Base-by-base conservation (phyloP, 1,140 invertebrate genomes). In the Hyphantria cunea region DNA sequence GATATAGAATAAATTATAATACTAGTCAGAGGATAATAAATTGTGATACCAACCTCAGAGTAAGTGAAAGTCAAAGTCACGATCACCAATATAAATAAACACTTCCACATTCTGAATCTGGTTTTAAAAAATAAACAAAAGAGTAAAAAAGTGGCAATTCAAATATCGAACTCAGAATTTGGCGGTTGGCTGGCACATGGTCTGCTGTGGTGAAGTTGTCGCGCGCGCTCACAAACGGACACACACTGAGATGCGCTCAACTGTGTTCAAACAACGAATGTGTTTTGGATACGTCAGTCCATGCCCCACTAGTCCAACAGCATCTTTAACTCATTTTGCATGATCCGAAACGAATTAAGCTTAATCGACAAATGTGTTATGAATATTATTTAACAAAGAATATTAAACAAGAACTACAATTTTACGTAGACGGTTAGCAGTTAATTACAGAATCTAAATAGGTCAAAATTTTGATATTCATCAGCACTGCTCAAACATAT, bases 31-130 rank as follows among this genome's bases (percentile, higher is more conserved):
- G 62, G 48, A 10, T 39, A 3, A 39, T 48, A 67, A 55, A 66
- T 47, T 61, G 51, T 41, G 50, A 49, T 54, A 84, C 84, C 54
- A 72, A 89, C 85, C 86, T 89, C 78, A 47, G 81, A 72, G 61
- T 59, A 72, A 76, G 78, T 78, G 74, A 86, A 83, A 83, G 80
- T 80, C 64, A 79, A 52, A 31, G 64, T 60, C 58, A 76, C 72
- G 64, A 81, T 58, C 75, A 87, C 73, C 54, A 87, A 75, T 65
- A 84, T 72, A 63, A 79, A 72, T 68, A 76, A 68, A 59, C 82
- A 81, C 81, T 82, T 85, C 76, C 79, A 84, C 86, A 89, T 89
- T 53, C 56, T 86, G 76, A 70, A 41, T 72, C 53, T 63, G 56
- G 69, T 63, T 70, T 72, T 64, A 51, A 69, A 67, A 65, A 69